phyloP scores from a whole-genome alignment of 2,797 vertebrate species.

The Stomatorhinus walkeri region DNA sequence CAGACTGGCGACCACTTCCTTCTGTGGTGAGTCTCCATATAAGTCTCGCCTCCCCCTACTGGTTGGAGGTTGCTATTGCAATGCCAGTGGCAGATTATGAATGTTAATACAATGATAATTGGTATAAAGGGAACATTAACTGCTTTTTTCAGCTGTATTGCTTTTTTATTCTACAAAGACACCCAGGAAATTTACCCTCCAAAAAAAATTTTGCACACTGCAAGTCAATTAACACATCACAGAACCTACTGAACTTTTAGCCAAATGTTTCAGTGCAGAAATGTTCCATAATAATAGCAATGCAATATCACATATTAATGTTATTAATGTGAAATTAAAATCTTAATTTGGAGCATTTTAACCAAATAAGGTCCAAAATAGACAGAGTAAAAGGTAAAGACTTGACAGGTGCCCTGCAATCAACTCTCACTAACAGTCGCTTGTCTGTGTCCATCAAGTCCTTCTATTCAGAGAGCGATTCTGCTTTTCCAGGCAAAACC shows the following conservation, averaged over 20 bases:
- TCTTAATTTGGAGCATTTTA: background rate
- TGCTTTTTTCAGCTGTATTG: background rate
- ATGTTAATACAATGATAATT: conserved; percentile 3
- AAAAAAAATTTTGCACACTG: background rate
- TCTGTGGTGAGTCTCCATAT: conserved; percentile 77
- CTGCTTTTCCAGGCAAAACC: background rate
- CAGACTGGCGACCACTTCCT: conserved; percentile 88
- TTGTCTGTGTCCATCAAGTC: background rate
- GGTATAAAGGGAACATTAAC: background rate
- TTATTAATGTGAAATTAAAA: too few relatives aligned
- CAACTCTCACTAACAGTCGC: background rate
- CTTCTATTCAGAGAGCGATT: background rate
- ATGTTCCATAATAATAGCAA: background rate
- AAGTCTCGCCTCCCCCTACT: background rate
- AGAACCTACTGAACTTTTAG: background rate
- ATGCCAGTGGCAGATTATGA: background rate
- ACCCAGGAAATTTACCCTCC: background rate
- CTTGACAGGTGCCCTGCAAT: too few relatives aligned
- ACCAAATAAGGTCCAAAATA: background rate
- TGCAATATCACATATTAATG: too few relatives aligned
- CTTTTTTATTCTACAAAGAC: background rate
- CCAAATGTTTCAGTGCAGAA: background rate
- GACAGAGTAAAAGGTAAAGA: background rate
- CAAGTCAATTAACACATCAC: background rate
- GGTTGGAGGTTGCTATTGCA: background rate